Base-by-base conservation (phyloP, 2,113 vertebrate species). In the Notothenia rossii region DNA sequence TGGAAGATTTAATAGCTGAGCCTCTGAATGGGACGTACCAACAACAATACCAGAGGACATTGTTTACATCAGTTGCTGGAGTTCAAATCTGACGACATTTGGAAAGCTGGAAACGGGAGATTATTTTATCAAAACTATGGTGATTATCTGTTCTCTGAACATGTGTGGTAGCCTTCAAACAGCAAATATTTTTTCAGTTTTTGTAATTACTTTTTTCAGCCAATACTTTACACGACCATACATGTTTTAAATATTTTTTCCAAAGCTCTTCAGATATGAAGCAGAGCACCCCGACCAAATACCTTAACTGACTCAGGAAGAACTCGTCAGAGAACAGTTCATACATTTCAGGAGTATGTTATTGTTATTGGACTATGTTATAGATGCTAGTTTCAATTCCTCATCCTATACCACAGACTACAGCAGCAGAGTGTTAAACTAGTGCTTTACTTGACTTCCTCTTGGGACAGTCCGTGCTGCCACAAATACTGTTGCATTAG, bases 1-100 rank as follows among this genome's bases (percentile, higher is more conserved):
- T 98, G 96, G 97, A 99, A 98, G 88, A 97, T 99, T 79, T 99
- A 92, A 29, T 77, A 20, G 33, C 5, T 2, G 13, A 43, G 20
- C 1, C 36, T 7, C 2, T 7, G 9, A 59, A 33, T 4, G 25
- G 48, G 22, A 18, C 49, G 2, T 36, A 13, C 22, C 13, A 8
- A 78, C 36, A 50, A 20, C 5, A 22, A 60, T 43, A 66, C 17
- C 71, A 54, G 60, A 74, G 43, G 59, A 76, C 51, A 62, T 51
- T 77, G 61, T 88, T 89, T 72, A 79, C 73, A 46, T 85, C 62
- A 72, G 29, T 18, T 77, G 72, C 76, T 89, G 70, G 61, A 72
- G 17, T 71, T 54, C 20, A 55, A 10, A 59, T 62, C 51, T 78
- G 46, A 76, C 55, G 51, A 63, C 10, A 62, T 64, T 67, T 50